A percentile compares a stretch with the other conserved stretches of the same genome.
phyloP scores from a whole-genome alignment of 2,113 vertebrate genomes.

The Ranitomeya variabilis region DNA sequence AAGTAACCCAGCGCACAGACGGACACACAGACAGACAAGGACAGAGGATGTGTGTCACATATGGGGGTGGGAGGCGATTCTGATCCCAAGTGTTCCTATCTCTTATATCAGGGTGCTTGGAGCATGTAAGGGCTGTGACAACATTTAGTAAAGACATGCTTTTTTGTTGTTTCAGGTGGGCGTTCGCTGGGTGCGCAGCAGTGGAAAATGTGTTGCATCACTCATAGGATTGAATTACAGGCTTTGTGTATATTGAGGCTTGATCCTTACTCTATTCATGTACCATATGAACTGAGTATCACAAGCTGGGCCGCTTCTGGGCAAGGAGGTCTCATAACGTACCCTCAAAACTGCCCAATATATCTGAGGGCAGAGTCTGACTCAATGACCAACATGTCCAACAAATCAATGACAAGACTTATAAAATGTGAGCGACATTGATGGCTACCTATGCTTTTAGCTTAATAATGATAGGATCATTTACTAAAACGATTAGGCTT shows the following conservation, averaged over 20 bases:
- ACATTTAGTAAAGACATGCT: background rate
- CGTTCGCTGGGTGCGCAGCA: background rate
- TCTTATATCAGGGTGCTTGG: background rate
- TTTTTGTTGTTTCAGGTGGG: conserved; percentile 37
- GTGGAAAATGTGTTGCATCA: conserved; percentile 27
- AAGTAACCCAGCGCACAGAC: background rate
- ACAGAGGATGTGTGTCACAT: background rate
- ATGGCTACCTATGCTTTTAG: too few species aligned
- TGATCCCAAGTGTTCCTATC: background rate
- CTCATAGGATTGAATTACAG: background rate
- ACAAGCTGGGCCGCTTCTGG: background rate
- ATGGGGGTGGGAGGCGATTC: background rate
- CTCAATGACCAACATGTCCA: too few species aligned
- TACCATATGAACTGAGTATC: background rate
- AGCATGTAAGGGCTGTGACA: background rate
- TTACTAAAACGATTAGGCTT: too few species aligned
- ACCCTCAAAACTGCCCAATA: background rate
- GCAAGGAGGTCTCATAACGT: background rate
- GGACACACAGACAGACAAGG: background rate
- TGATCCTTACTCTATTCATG: background rate
- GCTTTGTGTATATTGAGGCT: background rate
- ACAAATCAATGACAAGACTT: too few species aligned
- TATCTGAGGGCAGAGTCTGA: too few species aligned
- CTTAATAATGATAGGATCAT: too few species aligned
- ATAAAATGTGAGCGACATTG: too few species aligned